phyloP scores from a whole-genome alignment of 2,888 invertebrate species.

The Thera britannica region DNA sequence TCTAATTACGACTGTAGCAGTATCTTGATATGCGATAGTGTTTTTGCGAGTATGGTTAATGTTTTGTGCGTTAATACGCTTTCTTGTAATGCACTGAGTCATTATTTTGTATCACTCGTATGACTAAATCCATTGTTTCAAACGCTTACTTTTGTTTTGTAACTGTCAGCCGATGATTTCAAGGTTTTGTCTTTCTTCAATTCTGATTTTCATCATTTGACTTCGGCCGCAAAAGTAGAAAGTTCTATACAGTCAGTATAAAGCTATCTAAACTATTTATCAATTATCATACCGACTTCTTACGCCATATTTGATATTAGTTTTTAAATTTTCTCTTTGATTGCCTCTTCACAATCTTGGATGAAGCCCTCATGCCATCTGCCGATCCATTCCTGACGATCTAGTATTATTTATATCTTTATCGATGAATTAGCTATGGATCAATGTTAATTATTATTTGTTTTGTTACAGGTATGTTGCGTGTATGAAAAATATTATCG shows the following conservation, averaged over 20 bases:
- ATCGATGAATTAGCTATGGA: background rate
- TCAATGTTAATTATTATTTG: background rate
- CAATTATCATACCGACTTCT: too few species aligned
- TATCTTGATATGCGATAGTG: slow-evolving; percentile 10
- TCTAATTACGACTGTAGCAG: background rate
- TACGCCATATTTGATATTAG: too few species aligned
- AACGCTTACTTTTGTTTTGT: slow-evolving; percentile 1
- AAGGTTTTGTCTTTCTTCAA: slow-evolving; percentile 25
- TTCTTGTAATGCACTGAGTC: slow-evolving; percentile 17
- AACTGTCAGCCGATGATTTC: slow-evolving; percentile 21
- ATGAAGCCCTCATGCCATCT: too few species aligned
- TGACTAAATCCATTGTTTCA: slow-evolving; percentile 27
- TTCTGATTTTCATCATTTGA: background rate
- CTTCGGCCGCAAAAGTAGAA: too few species aligned
- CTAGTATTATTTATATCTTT: too few species aligned
- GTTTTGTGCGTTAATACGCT: slow-evolving; percentile 1
- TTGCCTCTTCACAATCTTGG: too few species aligned
- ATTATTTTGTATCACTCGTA: slow-evolving; percentile 11
- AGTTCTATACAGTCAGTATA: too few species aligned
- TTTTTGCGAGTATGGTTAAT: background rate
- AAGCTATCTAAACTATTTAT: too few species aligned
- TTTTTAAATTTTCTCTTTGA: too few species aligned
- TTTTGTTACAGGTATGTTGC: slow-evolving; percentile 5
- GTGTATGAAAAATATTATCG: background rate
- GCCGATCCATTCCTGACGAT: too few species aligned